A percentile compares a stretch with the other conserved stretches of the same genome.
phyloP scores from a whole-genome alignment of 2,888 invertebrate species.

The Spodoptera picta region DNA sequence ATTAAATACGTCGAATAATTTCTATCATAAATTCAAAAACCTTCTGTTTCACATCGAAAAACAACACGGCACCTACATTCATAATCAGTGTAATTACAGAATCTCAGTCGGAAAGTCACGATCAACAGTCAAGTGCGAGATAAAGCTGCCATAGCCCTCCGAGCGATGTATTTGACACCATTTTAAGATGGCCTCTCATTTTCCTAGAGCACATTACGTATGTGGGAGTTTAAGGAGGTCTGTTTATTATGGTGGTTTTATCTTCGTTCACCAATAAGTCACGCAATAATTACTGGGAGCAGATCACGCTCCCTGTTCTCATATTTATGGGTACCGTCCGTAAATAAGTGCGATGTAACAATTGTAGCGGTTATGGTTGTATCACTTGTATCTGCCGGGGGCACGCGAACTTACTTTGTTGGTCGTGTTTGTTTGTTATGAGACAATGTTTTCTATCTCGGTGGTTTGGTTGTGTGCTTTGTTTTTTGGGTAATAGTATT shows the following conservation, averaged over 20 bases:
- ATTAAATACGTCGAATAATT: no score
- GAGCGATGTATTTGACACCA: slow-evolving; percentile 72
- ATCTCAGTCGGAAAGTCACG: slow-evolving; percentile 86
- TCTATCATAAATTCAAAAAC: slow-evolving; percentile 22
- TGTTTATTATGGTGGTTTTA: slow-evolving; percentile 77
- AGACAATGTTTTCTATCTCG: slow-evolving; percentile 56
- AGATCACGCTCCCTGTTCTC: slow-evolving; percentile 79
- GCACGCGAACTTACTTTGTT: slow-evolving; percentile 60
- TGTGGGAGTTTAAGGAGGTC: slow-evolving; percentile 58
- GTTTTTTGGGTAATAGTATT: neutral
- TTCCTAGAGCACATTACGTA: slow-evolving; percentile 24
- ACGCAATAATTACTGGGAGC: slow-evolving; percentile 87
- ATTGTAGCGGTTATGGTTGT: slow-evolving; percentile 74
- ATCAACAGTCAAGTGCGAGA: slow-evolving; percentile 84
- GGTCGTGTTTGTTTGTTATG: slow-evolving; percentile 14
- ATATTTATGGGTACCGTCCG: slow-evolving; percentile 79
- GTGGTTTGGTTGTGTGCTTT: slow-evolving; percentile 21
- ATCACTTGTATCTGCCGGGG: slow-evolving; percentile 62
- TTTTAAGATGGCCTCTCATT: slow-evolving; percentile 60
- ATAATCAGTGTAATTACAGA: slow-evolving; percentile 86
- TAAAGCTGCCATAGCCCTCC: slow-evolving; percentile 83
- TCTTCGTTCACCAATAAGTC: slow-evolving; percentile 87
- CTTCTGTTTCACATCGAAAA: slow-evolving; percentile 42
- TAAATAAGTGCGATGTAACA: slow-evolving; percentile 79
- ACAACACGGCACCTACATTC: slow-evolving; percentile 74